Evolutionary conservation across 2,888 invertebrate species (phyloP).

Genomic region (Zeuzera pyrina): DNA sequence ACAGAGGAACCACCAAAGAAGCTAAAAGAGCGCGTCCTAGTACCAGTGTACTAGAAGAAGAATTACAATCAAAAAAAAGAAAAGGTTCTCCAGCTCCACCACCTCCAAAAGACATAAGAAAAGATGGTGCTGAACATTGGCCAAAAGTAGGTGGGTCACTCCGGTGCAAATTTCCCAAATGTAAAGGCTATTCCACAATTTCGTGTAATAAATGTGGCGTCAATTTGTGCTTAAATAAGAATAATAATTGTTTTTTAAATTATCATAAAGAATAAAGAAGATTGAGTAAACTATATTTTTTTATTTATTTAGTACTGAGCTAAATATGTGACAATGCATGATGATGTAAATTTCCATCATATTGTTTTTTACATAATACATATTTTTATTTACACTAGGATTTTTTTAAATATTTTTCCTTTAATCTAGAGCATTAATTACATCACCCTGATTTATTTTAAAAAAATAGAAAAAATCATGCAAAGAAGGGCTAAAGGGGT

Average conservation of each 20-base stretch:
- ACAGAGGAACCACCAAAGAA: conserved; percentile 28
- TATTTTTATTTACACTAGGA: conserved; percentile 16
- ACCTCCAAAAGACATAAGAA: conserved; percentile 34
- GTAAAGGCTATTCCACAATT: conserved; percentile 33
- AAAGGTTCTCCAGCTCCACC: conserved; percentile 29
- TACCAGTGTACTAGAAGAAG: conserved; percentile 26
- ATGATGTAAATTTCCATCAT: conserved; percentile 23
- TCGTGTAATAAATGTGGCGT: conserved; percentile 29
- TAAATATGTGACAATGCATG: conserved; percentile 19
- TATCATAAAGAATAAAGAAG: conserved; percentile 26
- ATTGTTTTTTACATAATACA: conserved; percentile 19
- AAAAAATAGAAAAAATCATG: conserved; percentile 12
- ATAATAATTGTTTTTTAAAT: conserved; percentile 28
- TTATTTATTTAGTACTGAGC: conserved; percentile 22
- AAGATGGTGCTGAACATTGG: conserved; percentile 35
- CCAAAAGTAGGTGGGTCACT: conserved; percentile 32
- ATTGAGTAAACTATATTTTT: conserved; percentile 11
- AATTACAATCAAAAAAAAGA: conserved; percentile 27
- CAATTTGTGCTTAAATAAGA: conserved; percentile 27
- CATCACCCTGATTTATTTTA: conserved; percentile 24
- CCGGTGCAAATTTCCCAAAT: conserved; percentile 32
- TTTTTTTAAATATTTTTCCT: conserved; percentile 25
- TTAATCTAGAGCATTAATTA: conserved; percentile 25
- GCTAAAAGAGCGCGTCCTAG: conserved; percentile 31
- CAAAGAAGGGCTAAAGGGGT: too few relatives aligned